Base-by-base conservation (phyloP, 1,140 invertebrate genomes). In the Brachionus asplanchnoidis region DNA sequence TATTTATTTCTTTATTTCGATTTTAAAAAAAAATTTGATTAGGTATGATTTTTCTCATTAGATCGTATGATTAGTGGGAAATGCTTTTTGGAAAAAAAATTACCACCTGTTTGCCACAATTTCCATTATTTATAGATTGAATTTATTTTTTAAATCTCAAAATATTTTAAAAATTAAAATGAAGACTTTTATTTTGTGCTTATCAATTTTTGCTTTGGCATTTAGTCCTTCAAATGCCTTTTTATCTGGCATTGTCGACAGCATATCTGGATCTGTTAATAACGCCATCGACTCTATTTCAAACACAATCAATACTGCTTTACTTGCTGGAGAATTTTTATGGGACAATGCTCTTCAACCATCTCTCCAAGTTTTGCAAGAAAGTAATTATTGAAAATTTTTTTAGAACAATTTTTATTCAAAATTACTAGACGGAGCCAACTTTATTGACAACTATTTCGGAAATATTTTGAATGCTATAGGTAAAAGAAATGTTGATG, bases 331-430 rank as follows among this genome's bases (percentile, higher is more conserved):
- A 23, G 28, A 82, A 65, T 82, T 82, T 46, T 68, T 82, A 23
- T 82, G 79, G 79, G 79, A 82, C 53, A 82, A 82, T 82, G 79
- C 79, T 82, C 26, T 82, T 17, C 53, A 60, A 42, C 79, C 79
- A 82, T 65, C 50, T 40, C 79, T 82, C 3, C 53, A 82, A 82
- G 65, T 82, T 14, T 65, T 82, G 23, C 79, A 82, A 82, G 40
- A 82, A 40, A 82, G 79, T 82, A 65, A 3, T 23, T 26, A 12
- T 1, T 73, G 4, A 20, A 17, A 17, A 36, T 9, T 14, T 2
- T 68, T n/a, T 40, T 36, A 17, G 14, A 73, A 42, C 36, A 44
- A 42, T 12, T 40, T n/a, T 40, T 0, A 36, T 40, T 70, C n/a
- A 70, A 8, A 32, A n/a, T 65, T 26, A 8, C 5, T 42, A 82